Evolutionary conservation across 2,113 vertebrate species (phyloP), one percentile per base, ranked within the genome.

Genomic region (Alouatta palliata): DNA sequence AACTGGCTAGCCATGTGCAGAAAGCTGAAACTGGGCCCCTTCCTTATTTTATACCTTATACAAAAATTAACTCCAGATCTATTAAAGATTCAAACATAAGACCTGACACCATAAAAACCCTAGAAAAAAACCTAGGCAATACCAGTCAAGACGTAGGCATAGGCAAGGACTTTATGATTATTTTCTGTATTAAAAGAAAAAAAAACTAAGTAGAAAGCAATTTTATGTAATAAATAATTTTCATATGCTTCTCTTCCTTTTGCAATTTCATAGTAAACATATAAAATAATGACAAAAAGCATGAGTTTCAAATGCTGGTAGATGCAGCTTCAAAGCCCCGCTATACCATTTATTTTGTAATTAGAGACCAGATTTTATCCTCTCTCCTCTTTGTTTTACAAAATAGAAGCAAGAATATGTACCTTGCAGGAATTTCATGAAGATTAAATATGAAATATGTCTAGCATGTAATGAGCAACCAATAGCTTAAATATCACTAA

Each of bases 341-440:
- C 32, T 19, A 40, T 6, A 16, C 1, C 20, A 25, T 64, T 93
- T n/a, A n/a, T 43, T 76, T 56, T 90, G 35, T 73, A 40, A 58
- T 71, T 71, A 64, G n/a, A 52, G n/a, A 9, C 52, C 91, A 43
- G 6, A 71, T 71, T 54, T 84, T 91, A 79, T 40, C 0, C 13
- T 87, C 87, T 95, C 11, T 87, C 30, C 27, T 75, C 17, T 4
- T 94, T 89, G 19, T 71, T 93, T 97, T 83, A 47, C 49, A 27
- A 83, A 66, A 77, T 25, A 58, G 32, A 91, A 30, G 68, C 71
- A 94, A 95, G 85, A 89, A 93, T 75, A 58, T 56, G 5, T 49
- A 66, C 12, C 25, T 87, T 88, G 47, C 66, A 92, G 23, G 0
- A 80, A 56, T 94, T 88, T 71, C 35, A 70, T 68, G n/a, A 92